Evolutionary conservation across 2,797 vertebrate genomes (phyloP), one percentile per base, ranked within the genome.

Genomic region (Spinibarbus caldwelli): DNA sequence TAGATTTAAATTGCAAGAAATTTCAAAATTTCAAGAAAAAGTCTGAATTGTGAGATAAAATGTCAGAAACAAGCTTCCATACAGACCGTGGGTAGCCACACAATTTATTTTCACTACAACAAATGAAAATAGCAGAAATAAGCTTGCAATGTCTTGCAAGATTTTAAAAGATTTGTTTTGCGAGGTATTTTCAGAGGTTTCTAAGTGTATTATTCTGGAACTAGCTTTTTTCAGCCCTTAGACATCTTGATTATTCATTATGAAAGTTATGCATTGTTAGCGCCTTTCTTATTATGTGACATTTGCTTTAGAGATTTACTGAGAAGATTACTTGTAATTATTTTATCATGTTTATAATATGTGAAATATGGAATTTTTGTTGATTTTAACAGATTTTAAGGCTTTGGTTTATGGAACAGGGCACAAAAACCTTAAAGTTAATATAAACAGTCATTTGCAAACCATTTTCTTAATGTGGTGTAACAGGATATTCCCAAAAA

Each of bases 401-500:
- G 52, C 26, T 73, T 57, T 83, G 70, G 49, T 47, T 64, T 49
- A 64, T 75, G 29, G 54, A 73, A 31, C 41, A 26, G 8, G 14
- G 29, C 31, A 66, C 43, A 62, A 45, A 75, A 23, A 26, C 6
- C 49, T 21, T 73, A 47, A 43, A 43, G 11, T 15, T 9, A 47
- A 36, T 54, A n/a, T 78, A 78, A 41, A 26, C 5, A 41, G 23
- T 52, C 34, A 38, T 77, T 77, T 59, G 23, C 36, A 78, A 62
- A 78, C 54, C 54, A 59, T 62, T 62, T 29, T 78, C 54, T 3
- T 78, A 62, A 78, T 78, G 54, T 59, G 54, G 23, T 1, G 76
- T 62, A 62, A 78, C 36, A 29, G 76, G 36, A 78, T 62, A 78
- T 78, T 62, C 54, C 17, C 54, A 11, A 78, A 78, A 59, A n/a